A percentile compares a stretch with the other conserved stretches of the same genome.
Conservation (phyloP, 2,797 vertebrate species). For the Fundulus diaphanus region DNA sequence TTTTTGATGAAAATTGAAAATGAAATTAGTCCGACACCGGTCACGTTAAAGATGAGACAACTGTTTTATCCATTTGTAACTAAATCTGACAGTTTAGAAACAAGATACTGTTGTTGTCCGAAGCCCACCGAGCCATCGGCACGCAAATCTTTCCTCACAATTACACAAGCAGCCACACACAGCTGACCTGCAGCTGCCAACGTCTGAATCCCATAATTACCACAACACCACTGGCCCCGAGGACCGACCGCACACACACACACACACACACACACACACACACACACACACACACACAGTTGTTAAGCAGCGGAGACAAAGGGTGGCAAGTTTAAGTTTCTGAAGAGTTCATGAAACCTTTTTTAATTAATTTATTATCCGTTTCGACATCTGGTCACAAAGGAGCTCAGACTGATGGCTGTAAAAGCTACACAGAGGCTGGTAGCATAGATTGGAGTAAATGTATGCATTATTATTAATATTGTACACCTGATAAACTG, state of each 20-base stretch:
- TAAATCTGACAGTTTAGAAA: background rate
- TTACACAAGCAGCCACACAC: background rate
- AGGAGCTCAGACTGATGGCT: background rate
- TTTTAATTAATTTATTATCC: no score
- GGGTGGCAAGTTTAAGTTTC: background rate
- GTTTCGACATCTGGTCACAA: background rate
- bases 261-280: no score
- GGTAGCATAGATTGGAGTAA: background rate
- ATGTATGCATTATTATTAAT: background rate
- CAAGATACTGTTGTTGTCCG: background rate
- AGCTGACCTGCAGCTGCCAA: background rate
- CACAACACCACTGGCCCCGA: background rate
- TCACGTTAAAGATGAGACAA: background rate
- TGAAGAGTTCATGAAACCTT: background rate
- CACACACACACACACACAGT: background rate
- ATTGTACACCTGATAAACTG: background rate
- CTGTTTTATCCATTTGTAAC: background rate
- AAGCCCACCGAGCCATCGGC: background rate
- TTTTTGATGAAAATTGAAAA: no score
- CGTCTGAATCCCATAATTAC: background rate
- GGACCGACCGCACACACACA: background rate
- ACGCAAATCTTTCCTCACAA: background rate
- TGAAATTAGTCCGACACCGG: background rate
- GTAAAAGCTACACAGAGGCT: background rate
- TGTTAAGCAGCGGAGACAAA: background rate